Evolutionary conservation across 2,113 vertebrate genomes (phyloP).

Genomic region (Corythornis vintsioides): DNA sequence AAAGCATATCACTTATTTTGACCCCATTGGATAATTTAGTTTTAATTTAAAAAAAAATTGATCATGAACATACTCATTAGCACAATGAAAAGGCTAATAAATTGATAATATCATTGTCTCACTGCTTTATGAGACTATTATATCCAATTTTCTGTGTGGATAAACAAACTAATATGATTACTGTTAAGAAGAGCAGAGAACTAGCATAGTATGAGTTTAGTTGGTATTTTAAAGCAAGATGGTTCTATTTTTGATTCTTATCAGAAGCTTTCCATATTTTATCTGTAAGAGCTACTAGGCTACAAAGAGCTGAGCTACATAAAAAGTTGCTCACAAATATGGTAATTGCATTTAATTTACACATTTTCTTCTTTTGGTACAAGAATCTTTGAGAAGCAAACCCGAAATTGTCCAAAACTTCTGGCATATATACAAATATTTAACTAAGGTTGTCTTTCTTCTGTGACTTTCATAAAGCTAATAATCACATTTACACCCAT

Average conservation of each 20-base stretch:
- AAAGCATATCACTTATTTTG: not conserved
- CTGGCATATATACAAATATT: not conserved
- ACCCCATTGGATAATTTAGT: not conserved
- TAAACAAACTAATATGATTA: slow-evolving; percentile 53
- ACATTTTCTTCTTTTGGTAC: not conserved
- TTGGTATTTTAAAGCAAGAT: not conserved
- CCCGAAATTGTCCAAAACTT: not conserved
- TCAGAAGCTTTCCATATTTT: not conserved
- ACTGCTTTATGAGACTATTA: slow-evolving; percentile 45
- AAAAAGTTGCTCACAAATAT: not conserved
- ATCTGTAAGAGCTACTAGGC: not conserved
- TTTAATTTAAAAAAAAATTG: not conserved
- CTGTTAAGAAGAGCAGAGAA: slow-evolving; percentile 18
- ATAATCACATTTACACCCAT: not conserved
- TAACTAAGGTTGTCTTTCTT: not conserved
- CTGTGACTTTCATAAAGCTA: not conserved
- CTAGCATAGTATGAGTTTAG: not conserved
- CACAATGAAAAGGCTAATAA: slow-evolving; percentile 36
- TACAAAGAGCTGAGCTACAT: not conserved
- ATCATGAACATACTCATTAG: slow-evolving; percentile 13
- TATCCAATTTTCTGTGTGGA: slow-evolving; percentile 38
- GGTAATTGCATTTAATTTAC: not conserved
- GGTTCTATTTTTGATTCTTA: not conserved
- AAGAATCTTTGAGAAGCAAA: not conserved
- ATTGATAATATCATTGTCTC: slow-evolving; percentile 48